Percentiles rank a stretch among this genome's conserved stretches.
Conservation (phyloP, 2,797 vertebrate genomes). For the Sebastes vulpes region DNA sequence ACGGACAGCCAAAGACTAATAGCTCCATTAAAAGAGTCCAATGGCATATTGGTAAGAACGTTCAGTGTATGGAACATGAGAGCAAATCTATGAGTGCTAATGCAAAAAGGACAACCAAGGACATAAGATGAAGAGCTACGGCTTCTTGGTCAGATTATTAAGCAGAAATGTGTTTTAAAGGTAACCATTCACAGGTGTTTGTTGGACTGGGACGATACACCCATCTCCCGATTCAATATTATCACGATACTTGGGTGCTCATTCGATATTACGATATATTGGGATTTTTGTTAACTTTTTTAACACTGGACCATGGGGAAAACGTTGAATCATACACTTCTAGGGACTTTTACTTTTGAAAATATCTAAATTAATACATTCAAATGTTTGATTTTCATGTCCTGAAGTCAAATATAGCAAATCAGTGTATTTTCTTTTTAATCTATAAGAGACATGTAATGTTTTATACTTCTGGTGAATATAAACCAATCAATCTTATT, state of each 20-base stretch:
- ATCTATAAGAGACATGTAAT: too few relatives aligned
- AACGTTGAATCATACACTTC: background rate
- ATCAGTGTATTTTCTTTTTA: too few relatives aligned
- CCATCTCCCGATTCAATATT: background rate
- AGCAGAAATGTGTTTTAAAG: conserved; percentile 4
- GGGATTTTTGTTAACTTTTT: background rate
- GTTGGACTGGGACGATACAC: background rate
- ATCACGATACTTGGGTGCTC: background rate
- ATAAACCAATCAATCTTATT: too few relatives aligned
- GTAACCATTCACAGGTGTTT: background rate
- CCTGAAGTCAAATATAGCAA: too few relatives aligned
- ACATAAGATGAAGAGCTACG: conserved; percentile 20
- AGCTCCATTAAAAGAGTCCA: conserved; percentile 32
- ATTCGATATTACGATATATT: background rate
- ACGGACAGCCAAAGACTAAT: conserved; percentile 43
- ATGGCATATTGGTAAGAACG: conserved; percentile 26
- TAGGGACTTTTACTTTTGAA: too few relatives aligned
- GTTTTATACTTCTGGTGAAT: too few relatives aligned
- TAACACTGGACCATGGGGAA: background rate
- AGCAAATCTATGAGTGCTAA: conserved; percentile 30
- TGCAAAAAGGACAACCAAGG: conserved; percentile 39
- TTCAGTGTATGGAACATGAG: conserved; percentile 29
- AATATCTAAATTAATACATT: too few relatives aligned
- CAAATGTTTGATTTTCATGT: too few relatives aligned
- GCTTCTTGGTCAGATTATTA: background rate